These are phyloP conservation scores for Hydractinia symbiolongicarpus DNA, from an alignment of 30 jellyfish, hydroid and myxozoan species.

Conservation along the genomic window DNA sequence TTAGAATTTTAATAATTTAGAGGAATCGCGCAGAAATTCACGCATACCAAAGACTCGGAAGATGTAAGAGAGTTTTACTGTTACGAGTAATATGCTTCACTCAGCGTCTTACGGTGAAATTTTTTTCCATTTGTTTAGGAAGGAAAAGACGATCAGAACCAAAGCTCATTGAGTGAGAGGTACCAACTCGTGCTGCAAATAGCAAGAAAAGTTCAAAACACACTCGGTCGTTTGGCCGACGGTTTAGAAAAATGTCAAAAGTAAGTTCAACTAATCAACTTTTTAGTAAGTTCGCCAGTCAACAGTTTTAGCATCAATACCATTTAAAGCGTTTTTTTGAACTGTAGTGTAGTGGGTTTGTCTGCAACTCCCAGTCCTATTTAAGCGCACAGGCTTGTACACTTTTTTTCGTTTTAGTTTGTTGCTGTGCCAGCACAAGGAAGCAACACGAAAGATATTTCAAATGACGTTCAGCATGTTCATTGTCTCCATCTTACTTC, in stretches of 20 bases:
- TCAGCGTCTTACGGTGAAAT: no score
- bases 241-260: conserved; percentile 66
- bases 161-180: conserved; percentile 36
- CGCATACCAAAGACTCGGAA: no score
- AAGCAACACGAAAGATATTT: conserved; percentile 63
- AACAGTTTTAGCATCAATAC: no score
- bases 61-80: no score
- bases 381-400: no score
- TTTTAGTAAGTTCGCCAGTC: background rate
- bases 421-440: conserved; percentile 71
- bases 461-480: conserved; percentile 35
- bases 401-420: conserved; percentile 30
- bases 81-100: no score
- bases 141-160: conserved; percentile 16
- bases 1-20: no score
- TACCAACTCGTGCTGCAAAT: conserved; percentile 84
- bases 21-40: no score
- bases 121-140: background rate
- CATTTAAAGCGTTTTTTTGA: no score
- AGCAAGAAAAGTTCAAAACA: conserved; percentile 86
- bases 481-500: conserved; percentile 32
- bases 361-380: no score
- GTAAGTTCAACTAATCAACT: conserved; percentile 40
- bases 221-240: conserved; percentile 71
- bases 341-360: no score